Base-by-base conservation (phyloP, 2,797 vertebrate species). In the Artibeus lituratus region DNA sequence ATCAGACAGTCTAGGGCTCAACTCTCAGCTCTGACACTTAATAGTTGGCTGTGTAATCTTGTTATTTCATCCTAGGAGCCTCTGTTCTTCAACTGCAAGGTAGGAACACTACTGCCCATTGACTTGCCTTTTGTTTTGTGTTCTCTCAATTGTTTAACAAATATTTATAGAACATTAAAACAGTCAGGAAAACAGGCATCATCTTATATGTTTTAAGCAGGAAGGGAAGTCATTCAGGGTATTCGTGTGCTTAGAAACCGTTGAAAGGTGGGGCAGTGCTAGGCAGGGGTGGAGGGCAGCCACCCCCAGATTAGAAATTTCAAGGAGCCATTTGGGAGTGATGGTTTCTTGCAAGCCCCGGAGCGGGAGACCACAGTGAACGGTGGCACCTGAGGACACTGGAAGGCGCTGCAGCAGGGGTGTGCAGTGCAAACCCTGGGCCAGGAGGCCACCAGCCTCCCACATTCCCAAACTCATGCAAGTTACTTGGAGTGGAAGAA, bases 161-260 rank as follows among this genome's bases (percentile, higher is more conserved):
- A 82, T 90, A 83, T 37, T 92, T 96, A 89, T 92, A 80, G 44
- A 88, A 24, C 5, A 37, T 57, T 69, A 77, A 90, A n/a, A 76
- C 67, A 86, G 16, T 57, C 22, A 51, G 12, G 67, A 86, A 94
- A 94, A 78, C 37, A 76, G 42, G 80, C 3, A 74, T 19, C 11
- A 47, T 22, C 19, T 69, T 88, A 55, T 5, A 0, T 80, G 77
- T 90, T 89, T 90, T 84, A 90, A 88, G 7, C 53, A 94, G 22
- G 91, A 80, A 81, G 3, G 8, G 32, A 53, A 91, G 7, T 65
- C 47, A 80, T 65, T 76, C 44, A 62, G 12, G 32, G 10, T 81
- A 85, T 69, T 82, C 24, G 72, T 26, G 5, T 51, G 32, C 81
- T 80, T 47, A 81, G 57, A 92, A 69, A 78, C 35, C 53, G 5